phyloP scores from a whole-genome alignment of 2,888 invertebrate genomes.

The Lochmaea crataegi region DNA sequence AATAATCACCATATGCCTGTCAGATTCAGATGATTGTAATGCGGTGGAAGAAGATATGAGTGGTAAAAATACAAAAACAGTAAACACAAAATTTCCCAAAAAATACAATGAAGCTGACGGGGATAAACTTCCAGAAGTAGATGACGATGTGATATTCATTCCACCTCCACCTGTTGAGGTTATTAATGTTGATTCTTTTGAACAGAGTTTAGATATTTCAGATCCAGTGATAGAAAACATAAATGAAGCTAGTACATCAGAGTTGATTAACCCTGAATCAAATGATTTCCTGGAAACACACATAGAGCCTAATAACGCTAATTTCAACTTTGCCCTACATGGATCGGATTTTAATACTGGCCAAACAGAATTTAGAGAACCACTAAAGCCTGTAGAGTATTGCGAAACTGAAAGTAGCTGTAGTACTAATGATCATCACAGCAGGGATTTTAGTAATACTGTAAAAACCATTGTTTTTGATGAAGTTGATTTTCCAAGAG shows the following conservation, averaged over 20 bases:
- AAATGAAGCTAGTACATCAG: conserved; percentile 47
- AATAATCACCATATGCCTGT: conserved; percentile 3
- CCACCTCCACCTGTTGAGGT: conserved; percentile 55
- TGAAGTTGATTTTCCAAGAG: conserved; percentile 58
- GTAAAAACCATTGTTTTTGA: conserved; percentile 58
- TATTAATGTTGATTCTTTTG: conserved; percentile 53
- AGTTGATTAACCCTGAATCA: conserved; percentile 46
- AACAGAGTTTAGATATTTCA: conserved; percentile 17
- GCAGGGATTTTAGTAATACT: conserved; percentile 47
- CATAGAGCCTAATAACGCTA: conserved; percentile 42
- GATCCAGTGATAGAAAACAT: conserved; percentile 32
- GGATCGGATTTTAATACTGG: conserved; percentile 55
- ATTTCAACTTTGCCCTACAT: conserved; percentile 58
- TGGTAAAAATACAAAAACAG: conserved; percentile 10
- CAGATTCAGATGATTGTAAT: conserved; percentile 30
- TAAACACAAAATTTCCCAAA: conserved; percentile 36
- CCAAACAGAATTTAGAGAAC: conserved; percentile 49
- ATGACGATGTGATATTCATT: conserved; percentile 55
- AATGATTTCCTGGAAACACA: conserved; percentile 57
- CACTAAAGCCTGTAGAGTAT: conserved; percentile 50
- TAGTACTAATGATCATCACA: conserved; percentile 51
- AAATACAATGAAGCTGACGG: conserved; percentile 41
- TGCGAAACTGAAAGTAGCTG: conserved; percentile 60
- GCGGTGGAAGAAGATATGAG: conserved; percentile 27
- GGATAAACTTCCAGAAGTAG: conserved; percentile 36